Percentiles rank a stretch among this genome's conserved stretches.
Conservation (phyloP, 2,113 vertebrate species). For the Cairina moschata region DNA sequence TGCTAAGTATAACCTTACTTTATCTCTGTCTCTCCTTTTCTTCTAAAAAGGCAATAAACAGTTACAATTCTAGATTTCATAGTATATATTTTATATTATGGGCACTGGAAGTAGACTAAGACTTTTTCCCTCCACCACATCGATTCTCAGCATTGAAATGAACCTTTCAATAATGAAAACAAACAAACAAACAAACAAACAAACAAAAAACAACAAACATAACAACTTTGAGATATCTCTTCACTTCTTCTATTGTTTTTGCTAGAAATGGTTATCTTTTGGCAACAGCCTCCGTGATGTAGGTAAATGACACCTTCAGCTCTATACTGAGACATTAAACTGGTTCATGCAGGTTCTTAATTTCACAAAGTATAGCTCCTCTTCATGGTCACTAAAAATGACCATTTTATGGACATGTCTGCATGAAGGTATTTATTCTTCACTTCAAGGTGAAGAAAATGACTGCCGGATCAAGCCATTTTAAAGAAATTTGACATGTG, state of each 20-base stretch:
- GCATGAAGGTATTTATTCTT: not conserved
- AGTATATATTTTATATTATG: not conserved
- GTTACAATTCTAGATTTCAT: not conserved
- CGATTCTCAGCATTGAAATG: not conserved
- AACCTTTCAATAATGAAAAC: not conserved
- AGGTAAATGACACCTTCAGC: not conserved
- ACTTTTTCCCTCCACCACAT: not conserved
- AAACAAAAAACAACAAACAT: too few species aligned
- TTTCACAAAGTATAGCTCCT: not conserved
- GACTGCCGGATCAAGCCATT: not conserved
- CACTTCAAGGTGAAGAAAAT: not conserved
- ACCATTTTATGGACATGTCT: not conserved
- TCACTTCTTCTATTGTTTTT: not conserved
- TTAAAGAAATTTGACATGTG: not conserved
- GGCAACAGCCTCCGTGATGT: not conserved
- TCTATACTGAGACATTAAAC: not conserved
- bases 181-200: too few species aligned
- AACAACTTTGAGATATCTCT: not conserved
- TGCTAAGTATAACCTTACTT: fast-evolving
- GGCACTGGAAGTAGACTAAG: not conserved
- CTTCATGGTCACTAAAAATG: not conserved
- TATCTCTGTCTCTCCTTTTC: not conserved
- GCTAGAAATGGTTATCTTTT: not conserved
- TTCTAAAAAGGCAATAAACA: not conserved
- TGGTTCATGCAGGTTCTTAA: not conserved